A percentile compares a stretch with the other conserved stretches of the same genome.
These are phyloP conservation scores for Eretmochelys imbricata DNA, from an alignment of 2,113 vertebrate genomes.

Conservation along the genomic window DNA sequence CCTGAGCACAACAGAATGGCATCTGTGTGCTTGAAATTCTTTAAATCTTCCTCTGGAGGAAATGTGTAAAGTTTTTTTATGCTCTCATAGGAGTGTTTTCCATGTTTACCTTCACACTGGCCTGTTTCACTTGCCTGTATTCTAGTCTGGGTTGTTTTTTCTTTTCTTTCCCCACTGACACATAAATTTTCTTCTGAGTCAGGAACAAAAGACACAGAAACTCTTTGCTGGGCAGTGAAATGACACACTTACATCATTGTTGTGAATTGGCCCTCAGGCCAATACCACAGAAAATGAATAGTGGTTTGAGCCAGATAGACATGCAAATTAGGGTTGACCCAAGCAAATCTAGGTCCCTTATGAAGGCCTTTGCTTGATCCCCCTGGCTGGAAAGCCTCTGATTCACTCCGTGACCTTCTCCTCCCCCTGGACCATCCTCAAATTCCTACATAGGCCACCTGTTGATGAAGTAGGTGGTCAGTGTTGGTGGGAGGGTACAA, in stretches of 20 bases:
- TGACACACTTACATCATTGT: not conserved
- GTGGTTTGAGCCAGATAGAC: not conserved
- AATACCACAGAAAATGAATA: not conserved
- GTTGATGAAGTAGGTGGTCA: not conserved
- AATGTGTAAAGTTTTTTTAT: not conserved
- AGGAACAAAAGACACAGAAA: not conserved
- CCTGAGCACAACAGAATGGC: not conserved
- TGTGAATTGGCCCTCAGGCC: not conserved
- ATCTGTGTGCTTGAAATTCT: not conserved
- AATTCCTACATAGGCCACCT: not conserved
- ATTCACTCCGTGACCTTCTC: not conserved
- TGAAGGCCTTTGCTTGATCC: not conserved
- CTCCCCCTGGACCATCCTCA: not conserved
- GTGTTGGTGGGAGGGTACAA: not conserved
- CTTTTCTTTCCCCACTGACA: too few relatives aligned
- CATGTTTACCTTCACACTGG: not conserved
- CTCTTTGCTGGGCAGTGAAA: not conserved
- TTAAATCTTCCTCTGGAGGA: not conserved
- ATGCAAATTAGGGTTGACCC: not conserved
- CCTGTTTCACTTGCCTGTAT: not conserved
- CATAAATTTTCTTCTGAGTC: not conserved
- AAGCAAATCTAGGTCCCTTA: not conserved
- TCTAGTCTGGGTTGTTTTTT: not conserved
- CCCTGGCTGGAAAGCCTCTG: not conserved
- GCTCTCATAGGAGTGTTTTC: slow-evolving; percentile 1